A percentile compares a stretch with the other conserved stretches of the same genome.
Evolutionary conservation across 2,113 vertebrate species (phyloP).

Genomic region (Neodontobutis hainanensis): DNA sequence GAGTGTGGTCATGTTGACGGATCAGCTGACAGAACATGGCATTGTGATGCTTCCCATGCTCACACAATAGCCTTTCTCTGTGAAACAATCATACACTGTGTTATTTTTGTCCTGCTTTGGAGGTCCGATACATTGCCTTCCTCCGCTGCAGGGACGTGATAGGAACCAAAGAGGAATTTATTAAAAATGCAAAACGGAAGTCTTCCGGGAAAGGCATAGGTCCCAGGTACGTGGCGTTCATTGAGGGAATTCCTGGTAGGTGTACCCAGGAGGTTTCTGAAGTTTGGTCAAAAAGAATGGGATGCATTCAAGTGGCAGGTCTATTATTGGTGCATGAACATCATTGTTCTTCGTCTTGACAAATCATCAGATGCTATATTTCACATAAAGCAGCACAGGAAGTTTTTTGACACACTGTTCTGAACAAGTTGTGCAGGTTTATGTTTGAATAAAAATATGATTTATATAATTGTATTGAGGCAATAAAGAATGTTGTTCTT

Average conservation of each 20-base stretch:
- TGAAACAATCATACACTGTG: slow-evolving; percentile 68
- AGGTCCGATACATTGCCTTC: slow-evolving; percentile 69
- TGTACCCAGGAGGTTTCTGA: slow-evolving; percentile 17
- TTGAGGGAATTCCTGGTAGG: slow-evolving; percentile 43
- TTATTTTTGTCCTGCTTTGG: slow-evolving; percentile 75
- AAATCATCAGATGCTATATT: slow-evolving; percentile 35
- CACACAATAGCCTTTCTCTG: slow-evolving; percentile 76
- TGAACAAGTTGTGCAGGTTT: slow-evolving; percentile 21
- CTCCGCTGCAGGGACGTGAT: slow-evolving; percentile 58
- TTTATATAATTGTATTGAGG: slow-evolving; percentile 33
- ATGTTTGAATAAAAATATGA: slow-evolving; percentile 22
- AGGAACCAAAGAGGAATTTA: slow-evolving; percentile 70
- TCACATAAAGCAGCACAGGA: slow-evolving; percentile 21
- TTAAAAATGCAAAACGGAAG: slow-evolving; percentile 63
- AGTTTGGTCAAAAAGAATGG: slow-evolving; percentile 34
- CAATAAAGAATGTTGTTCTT: slow-evolving; percentile 14
- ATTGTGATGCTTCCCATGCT: slow-evolving; percentile 67
- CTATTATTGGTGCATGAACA: slow-evolving; percentile 30
- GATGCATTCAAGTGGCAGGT: slow-evolving; percentile 21
- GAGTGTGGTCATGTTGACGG: slow-evolving; percentile 24
- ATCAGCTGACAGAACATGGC: slow-evolving; percentile 65
- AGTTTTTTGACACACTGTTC: slow-evolving; percentile 19
- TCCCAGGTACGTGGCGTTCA: slow-evolving; percentile 41
- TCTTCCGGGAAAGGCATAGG: slow-evolving; percentile 55
- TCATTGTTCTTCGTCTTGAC: slow-evolving; percentile 59